These are phyloP conservation scores for Beroe forskalii DNA, from an alignment of 37 sponge, comb jelly and placozoan genomes.

Conservation along the genomic window DNA sequence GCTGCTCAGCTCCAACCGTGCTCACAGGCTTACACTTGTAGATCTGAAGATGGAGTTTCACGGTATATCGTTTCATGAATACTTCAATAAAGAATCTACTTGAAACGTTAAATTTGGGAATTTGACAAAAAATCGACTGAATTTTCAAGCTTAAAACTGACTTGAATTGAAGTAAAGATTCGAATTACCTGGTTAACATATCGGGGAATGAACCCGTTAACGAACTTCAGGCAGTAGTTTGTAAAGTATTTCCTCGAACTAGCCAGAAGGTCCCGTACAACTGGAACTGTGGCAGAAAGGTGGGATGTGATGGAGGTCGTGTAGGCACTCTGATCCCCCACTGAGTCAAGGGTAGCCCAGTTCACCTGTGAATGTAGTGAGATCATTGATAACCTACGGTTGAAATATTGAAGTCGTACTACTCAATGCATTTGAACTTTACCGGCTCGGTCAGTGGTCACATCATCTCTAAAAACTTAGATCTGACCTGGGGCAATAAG, in stretches of 20 bases:
- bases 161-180: neutral
- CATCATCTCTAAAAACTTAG: too few species aligned
- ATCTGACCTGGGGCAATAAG: neutral
- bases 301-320: constrained; percentile 77
- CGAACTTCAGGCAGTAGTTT: constrained; percentile 98
- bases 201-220: constrained; percentile 70
- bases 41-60: too few species aligned
- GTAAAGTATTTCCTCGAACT: constrained; percentile 91
- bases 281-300: constrained; percentile 76
- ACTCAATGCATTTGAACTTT: too few species aligned
- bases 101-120: constrained; percentile 3
- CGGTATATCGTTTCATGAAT: constrained; percentile 83
- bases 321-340: constrained; percentile 94
- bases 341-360: constrained; percentile 86
- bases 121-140: neutral
- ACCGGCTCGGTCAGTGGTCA: too few species aligned
- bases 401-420: too few species aligned
- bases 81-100: constrained; percentile 78
- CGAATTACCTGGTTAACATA: constrained; percentile 51
- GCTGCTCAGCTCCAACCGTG: constrained; percentile 96
- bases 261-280: constrained; percentile 85
- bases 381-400: too few species aligned
- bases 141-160: neutral
- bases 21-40: constrained; percentile 97
- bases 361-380: too few species aligned